phyloP scores from a whole-genome alignment of 2,888 invertebrate genomes.

The Craniophora ligustri region DNA sequence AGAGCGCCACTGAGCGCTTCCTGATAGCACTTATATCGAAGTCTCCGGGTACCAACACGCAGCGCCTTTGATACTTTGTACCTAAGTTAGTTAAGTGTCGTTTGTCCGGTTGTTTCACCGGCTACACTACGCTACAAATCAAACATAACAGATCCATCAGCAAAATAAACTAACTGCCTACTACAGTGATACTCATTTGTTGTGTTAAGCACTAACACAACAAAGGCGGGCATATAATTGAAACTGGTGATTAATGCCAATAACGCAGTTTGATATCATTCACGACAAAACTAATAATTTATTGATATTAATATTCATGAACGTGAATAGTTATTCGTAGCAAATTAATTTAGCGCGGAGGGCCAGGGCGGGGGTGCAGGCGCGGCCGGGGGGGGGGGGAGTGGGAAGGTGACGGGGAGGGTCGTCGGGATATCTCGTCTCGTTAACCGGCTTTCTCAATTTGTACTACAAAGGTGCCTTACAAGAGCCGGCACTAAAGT shows the following conservation, averaged over 20 bases:
- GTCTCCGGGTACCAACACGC: too few relatives aligned
- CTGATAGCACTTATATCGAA: too few relatives aligned
- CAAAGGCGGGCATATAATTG: neutral
- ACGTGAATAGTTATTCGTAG: constrained; percentile 10
- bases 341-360: constrained; percentile 13
- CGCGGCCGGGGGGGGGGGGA: neutral
- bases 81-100: too few relatives aligned
- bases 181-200: too few relatives aligned
- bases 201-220: too few relatives aligned
- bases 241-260: neutral
- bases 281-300: constrained; percentile 6
- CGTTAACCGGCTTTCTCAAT: constrained; percentile 12
- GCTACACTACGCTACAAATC: too few relatives aligned
- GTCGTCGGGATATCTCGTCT: neutral
- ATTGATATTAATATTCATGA: constrained; percentile 30
- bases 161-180: too few relatives aligned
- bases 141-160: too few relatives aligned
- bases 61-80: too few relatives aligned
- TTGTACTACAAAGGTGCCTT: constrained; percentile 8
- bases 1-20: too few relatives aligned
- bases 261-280: neutral
- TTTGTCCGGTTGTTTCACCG: too few relatives aligned
- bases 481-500: constrained; percentile 15
- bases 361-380: neutral
- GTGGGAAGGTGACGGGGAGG: neutral